A percentile compares a stretch with the other conserved stretches of the same genome.
These are phyloP conservation scores for Phocides pigmalion DNA, from an alignment of 1,140 invertebrate genomes.

Conservation along the genomic window DNA sequence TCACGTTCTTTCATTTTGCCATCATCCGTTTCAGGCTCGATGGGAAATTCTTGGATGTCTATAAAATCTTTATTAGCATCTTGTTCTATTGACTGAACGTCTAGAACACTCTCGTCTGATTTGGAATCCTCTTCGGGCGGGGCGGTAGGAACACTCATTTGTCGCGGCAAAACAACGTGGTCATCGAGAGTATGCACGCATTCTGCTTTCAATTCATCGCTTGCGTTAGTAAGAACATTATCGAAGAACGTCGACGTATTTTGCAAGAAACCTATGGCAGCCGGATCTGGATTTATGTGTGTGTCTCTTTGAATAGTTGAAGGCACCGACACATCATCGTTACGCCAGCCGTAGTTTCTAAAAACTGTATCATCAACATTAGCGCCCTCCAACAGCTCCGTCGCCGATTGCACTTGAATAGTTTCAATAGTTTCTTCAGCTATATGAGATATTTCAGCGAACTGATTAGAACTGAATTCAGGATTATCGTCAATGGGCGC, in stretches of 20 bases:
- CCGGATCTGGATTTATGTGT: slow-evolving; percentile 46
- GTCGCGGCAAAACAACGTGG: slow-evolving; percentile 42
- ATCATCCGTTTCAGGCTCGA: slow-evolving; percentile 72
- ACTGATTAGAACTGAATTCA: slow-evolving; percentile 47
- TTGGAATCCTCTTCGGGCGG: slow-evolving; percentile 65
- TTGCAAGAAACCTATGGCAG: slow-evolving; percentile 47
- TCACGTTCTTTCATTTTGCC: slow-evolving; percentile 62
- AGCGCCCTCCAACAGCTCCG: slow-evolving; percentile 52
- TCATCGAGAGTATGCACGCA: slow-evolving; percentile 58
- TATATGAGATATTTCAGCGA: slow-evolving; percentile 57
- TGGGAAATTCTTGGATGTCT: slow-evolving; percentile 65
- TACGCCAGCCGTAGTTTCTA: slow-evolving; percentile 56
- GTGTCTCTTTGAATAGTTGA: slow-evolving; percentile 34
- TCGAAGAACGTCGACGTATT: slow-evolving; percentile 59
- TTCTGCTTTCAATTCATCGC: slow-evolving; percentile 71
- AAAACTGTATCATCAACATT: slow-evolving; percentile 36
- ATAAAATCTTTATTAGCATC: slow-evolving; percentile 76
- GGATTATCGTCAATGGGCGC: slow-evolving; percentile 28
- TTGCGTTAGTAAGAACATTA: slow-evolving; percentile 61
- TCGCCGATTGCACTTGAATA: slow-evolving; percentile 58
- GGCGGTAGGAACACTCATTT: slow-evolving; percentile 60
- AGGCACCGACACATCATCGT: slow-evolving; percentile 29
- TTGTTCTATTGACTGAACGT: slow-evolving; percentile 73
- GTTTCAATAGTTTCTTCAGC: slow-evolving; percentile 65
- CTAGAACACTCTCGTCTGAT: slow-evolving; percentile 67